Evolutionary conservation across 2,113 vertebrate genomes (phyloP).

Genomic region (Chunga burmeisteri): DNA sequence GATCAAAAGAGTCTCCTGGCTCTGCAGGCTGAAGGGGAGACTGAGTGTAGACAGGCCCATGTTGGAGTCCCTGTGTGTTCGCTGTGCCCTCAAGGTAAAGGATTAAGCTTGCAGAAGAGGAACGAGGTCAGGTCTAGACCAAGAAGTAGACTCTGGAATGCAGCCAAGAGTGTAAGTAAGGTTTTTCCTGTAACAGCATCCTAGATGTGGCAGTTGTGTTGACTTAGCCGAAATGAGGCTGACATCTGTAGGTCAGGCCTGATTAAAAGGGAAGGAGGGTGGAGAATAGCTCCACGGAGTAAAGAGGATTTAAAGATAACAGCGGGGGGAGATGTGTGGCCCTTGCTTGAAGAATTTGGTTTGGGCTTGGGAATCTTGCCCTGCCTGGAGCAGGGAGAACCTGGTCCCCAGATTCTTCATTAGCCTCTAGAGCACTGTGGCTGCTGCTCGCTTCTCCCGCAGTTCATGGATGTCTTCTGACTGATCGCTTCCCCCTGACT

Average conservation of each 20-base stretch:
- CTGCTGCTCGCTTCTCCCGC: background rate
- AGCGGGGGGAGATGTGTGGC: background rate
- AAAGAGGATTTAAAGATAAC: constrained; percentile 34
- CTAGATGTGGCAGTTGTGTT: constrained; percentile 49
- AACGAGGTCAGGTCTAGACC: constrained; percentile 44
- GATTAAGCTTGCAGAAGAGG: constrained; percentile 49
- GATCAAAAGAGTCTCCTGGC: constrained; percentile 9
- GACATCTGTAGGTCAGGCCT: constrained; percentile 54
- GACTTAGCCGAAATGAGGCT: constrained; percentile 55
- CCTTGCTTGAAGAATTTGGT: constrained; percentile 13
- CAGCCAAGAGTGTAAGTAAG: constrained; percentile 34
- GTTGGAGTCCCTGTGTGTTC: background rate
- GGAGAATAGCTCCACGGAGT: constrained; percentile 5
- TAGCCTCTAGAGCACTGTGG: background rate
- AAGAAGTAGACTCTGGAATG: constrained; percentile 38
- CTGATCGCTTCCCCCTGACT: background rate
- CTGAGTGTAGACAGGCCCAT: background rate
- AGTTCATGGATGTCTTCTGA: background rate
- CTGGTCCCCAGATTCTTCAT: background rate
- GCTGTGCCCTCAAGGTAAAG: constrained; percentile 24
- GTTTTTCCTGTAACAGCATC: constrained; percentile 52
- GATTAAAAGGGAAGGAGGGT: constrained; percentile 53
- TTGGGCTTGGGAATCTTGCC: background rate
- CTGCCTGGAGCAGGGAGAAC: background rate
- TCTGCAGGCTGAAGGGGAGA: background rate